Evolutionary conservation across 1,140 invertebrate genomes (phyloP).

Genomic region (Monomorium pharaonis): DNA sequence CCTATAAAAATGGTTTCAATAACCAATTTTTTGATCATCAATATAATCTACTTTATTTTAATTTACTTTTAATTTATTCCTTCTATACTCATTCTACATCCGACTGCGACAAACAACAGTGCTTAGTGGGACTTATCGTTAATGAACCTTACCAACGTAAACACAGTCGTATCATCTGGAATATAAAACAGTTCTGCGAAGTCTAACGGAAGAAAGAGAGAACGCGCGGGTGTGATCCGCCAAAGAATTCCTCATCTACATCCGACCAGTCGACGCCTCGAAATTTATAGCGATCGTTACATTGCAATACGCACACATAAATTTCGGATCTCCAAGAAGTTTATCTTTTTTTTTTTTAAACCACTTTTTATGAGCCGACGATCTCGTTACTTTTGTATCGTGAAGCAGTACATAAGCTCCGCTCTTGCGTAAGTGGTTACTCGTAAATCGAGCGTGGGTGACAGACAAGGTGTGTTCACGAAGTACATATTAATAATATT

Average conservation of each 20-base stretch:
- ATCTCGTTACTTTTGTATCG: conserved; percentile 23
- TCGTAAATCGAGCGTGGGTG: conserved; percentile 18
- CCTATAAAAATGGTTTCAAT: neutral
- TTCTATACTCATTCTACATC: neutral
- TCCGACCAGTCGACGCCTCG: conserved; percentile 3
- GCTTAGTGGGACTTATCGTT: conserved; percentile 70
- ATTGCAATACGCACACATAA: conserved; percentile 31
- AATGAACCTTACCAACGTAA: conserved; percentile 71
- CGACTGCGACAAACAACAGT: conserved; percentile 53
- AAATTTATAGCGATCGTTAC: conserved; percentile 22
- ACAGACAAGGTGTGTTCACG: neutral
- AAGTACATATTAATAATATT: conserved; percentile 6
- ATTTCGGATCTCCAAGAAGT: conserved; percentile 29
- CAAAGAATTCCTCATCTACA: conserved; percentile 21
- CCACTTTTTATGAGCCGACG: conserved; percentile 29
- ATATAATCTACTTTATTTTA: neutral
- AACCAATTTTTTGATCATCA: neutral
- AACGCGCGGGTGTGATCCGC: neutral
- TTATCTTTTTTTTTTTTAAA: conserved; percentile 22
- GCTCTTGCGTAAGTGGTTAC: conserved; percentile 36
- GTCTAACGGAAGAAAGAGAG: conserved; percentile 26
- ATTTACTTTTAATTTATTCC: neutral
- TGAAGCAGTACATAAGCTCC: conserved; percentile 2
- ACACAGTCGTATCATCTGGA: conserved; percentile 53
- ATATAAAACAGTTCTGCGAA: conserved; percentile 62